These are phyloP conservation scores for Fragum sueziense DNA, from an alignment of 2,888 invertebrate genomes.

Conservation along the genomic window DNA sequence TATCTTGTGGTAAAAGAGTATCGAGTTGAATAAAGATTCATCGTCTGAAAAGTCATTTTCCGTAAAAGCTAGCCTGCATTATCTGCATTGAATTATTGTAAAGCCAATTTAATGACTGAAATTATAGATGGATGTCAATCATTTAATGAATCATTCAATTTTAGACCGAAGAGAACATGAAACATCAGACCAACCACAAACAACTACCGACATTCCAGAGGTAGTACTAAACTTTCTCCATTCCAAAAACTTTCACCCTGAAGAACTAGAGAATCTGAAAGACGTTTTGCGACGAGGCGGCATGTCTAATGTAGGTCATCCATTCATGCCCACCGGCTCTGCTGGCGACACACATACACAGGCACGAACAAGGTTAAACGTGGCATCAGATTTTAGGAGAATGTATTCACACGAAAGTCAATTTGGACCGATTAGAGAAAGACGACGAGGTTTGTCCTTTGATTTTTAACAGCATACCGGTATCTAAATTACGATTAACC, in stretches of 20 bases:
- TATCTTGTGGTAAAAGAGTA: too few species aligned
- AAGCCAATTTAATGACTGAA: too few species aligned
- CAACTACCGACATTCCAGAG: slow-evolving; percentile 43
- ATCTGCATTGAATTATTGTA: too few species aligned
- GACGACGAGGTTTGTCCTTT: slow-evolving; percentile 9
- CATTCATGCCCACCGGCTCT: background rate
- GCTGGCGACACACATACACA: background rate
- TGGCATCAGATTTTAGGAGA: background rate
- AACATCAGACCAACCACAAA: background rate
- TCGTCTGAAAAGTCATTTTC: too few species aligned
- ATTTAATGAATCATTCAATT: too few species aligned
- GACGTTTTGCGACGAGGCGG: slow-evolving; percentile 24
- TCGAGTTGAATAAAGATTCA: too few species aligned
- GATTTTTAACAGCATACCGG: too few species aligned
- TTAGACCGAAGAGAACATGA: too few species aligned
- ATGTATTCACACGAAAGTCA: background rate
- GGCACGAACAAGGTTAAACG: background rate
- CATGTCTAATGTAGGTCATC: background rate
- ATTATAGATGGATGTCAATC: too few species aligned
- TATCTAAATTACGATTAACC: too few species aligned
- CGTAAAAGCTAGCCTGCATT: too few species aligned
- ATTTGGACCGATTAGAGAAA: background rate
- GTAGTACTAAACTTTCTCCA: slow-evolving; percentile 55
- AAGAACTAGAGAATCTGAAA: slow-evolving; percentile 55
- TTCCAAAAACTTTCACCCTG: slow-evolving; percentile 55